These are phyloP conservation scores for Cryptophagus acutangulus DNA, from an alignment of 2,888 invertebrate genomes.

Conservation along the genomic window DNA sequence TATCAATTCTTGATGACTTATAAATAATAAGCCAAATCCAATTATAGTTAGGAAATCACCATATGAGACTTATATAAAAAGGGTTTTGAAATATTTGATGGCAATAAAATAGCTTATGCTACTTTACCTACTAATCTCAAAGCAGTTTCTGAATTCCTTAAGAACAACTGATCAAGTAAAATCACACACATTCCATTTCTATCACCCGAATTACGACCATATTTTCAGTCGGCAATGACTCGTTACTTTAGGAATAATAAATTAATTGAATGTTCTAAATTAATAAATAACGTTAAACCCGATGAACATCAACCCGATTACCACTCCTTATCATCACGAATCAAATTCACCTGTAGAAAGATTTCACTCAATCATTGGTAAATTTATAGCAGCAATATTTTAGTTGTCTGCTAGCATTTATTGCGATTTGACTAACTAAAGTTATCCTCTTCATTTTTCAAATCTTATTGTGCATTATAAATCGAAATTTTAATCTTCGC, in stretches of 20 bases:
- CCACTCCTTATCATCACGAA: slow-evolving; percentile 19
- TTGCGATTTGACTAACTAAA: too few species aligned
- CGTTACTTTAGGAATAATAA: too few species aligned
- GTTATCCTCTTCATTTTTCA: too few species aligned
- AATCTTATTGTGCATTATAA: too few species aligned
- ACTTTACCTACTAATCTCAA: not conserved
- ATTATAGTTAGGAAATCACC: too few species aligned
- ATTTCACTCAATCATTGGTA: slow-evolving; percentile 23
- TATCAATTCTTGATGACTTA: too few species aligned
- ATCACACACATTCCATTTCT: not conserved
- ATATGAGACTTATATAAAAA: too few species aligned
- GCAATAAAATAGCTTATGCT: not conserved
- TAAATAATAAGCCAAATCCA: too few species aligned
- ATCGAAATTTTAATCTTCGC: too few species aligned
- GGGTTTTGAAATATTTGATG: not conserved
- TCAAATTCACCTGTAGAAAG: slow-evolving; percentile 21
- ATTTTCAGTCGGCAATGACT: too few species aligned
- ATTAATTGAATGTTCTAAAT: slow-evolving; percentile 7
- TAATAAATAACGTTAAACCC: slow-evolving; percentile 4
- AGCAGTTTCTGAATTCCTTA: not conserved
- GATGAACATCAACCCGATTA: slow-evolving; percentile 14
- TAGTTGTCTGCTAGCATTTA: too few species aligned
- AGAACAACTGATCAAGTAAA: not conserved
- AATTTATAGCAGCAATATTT: too few species aligned
- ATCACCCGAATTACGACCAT: not conserved